Evolutionary conservation across 2,113 vertebrate genomes (phyloP).

Genomic region (Pachypanchax playfairii): DNA sequence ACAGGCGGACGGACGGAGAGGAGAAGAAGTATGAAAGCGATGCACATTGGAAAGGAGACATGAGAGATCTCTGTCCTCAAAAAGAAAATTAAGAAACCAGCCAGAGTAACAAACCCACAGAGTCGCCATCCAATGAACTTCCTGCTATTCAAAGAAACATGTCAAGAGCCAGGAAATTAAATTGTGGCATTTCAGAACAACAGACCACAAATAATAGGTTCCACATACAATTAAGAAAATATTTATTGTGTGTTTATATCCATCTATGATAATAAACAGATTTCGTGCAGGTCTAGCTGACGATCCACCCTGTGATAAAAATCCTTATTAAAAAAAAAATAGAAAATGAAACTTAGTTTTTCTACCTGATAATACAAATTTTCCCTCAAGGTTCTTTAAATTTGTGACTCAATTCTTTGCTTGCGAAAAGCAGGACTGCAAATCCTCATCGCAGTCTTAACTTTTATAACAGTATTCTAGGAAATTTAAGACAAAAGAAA

Average conservation of each 20-base stretch:
- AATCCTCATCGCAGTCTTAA: too few species aligned
- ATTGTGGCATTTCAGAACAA: constrained; percentile 14
- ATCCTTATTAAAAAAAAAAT: constrained; percentile 1
- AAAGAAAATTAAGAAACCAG: constrained; percentile 30
- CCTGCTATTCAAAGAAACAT: constrained; percentile 23
- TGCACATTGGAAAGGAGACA: constrained; percentile 21
- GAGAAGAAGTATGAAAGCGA: constrained; percentile 11
- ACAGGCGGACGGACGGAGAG: constrained; percentile 24
- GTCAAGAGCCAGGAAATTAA: constrained; percentile 6
- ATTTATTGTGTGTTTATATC: background rate
- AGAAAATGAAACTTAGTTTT: too few species aligned
- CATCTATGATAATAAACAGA: too few species aligned
- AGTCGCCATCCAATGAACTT: constrained; percentile 31
- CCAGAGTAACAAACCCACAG: constrained; percentile 28
- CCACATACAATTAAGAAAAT: constrained; percentile 21
- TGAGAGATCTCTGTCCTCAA: constrained; percentile 18
- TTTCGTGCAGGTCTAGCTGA: too few species aligned
- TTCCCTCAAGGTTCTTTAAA: too few species aligned
- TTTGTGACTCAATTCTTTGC: too few species aligned
- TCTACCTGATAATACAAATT: too few species aligned
- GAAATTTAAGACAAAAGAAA: too few species aligned
- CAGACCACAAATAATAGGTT: constrained; percentile 34
- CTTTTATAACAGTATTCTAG: too few species aligned
- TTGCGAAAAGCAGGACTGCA: too few species aligned
- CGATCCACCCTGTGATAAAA: too few species aligned